phyloP scores from a whole-genome alignment of 2,888 invertebrate species.

The Epinotia bilunana region DNA sequence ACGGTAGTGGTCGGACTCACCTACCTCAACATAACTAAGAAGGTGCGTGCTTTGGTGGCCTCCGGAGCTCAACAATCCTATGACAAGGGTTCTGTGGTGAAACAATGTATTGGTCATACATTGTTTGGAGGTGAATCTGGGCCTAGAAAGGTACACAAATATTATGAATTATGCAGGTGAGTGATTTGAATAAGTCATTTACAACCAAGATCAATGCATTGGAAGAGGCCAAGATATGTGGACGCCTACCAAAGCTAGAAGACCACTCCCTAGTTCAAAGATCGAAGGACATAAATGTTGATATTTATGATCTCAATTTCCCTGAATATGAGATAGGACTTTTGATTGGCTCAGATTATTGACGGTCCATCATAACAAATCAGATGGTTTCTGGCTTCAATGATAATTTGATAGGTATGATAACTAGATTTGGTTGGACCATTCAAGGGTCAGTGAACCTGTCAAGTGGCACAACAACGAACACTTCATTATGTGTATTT shows the following conservation, averaged over 20 bases:
- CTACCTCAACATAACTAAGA: neutral
- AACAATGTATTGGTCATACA: neutral
- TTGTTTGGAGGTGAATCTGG: slow-evolving; percentile 3
- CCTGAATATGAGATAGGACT: neutral
- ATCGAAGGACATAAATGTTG: neutral
- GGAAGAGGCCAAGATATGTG: neutral
- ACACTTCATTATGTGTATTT: too few species aligned
- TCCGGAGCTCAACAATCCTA: neutral
- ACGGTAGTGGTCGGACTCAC: neutral
- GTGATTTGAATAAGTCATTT: neutral
- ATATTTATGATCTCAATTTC: too few species aligned
- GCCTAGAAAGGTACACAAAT: neutral
- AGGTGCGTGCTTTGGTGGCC: neutral
- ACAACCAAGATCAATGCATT: neutral
- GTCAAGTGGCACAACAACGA: too few species aligned
- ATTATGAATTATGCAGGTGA: neutral
- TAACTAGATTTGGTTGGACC: too few species aligned
- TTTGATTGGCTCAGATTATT: neutral
- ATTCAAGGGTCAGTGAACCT: too few species aligned
- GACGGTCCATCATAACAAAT: too few species aligned
- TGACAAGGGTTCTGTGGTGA: neutral
- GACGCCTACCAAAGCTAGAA: neutral
- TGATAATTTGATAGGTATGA: too few species aligned
- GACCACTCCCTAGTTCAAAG: neutral
- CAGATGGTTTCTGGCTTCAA: too few species aligned